phyloP scores from a whole-genome alignment of 2,797 vertebrate species.

The Leptatherina wallacei region DNA sequence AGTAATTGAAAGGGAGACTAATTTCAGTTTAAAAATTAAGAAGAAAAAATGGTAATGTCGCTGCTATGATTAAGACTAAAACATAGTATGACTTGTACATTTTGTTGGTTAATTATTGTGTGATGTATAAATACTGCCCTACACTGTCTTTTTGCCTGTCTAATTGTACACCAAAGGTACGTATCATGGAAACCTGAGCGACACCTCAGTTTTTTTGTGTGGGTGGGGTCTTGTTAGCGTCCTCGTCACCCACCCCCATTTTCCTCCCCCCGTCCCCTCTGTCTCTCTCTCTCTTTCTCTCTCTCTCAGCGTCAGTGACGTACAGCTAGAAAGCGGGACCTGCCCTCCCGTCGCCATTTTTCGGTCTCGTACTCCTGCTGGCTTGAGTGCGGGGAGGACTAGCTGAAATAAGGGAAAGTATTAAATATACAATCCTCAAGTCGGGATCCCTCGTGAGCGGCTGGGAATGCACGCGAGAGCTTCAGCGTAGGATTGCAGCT shows the following conservation, averaged over 20 bases:
- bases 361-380: conserved; percentile 65
- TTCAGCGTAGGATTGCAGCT: neutral
- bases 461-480: conserved; percentile 26
- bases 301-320: conserved; percentile 70
- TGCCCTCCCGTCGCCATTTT: conserved; percentile 88
- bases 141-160: neutral
- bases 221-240: neutral
- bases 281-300: neutral
- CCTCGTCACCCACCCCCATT: conserved; percentile 23
- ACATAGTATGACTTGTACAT: neutral
- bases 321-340: conserved; percentile 75
- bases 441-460: conserved; percentile 20
- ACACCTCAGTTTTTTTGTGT: conserved; percentile 19
- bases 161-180: neutral
- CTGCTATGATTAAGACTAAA: neutral
- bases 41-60: neutral
- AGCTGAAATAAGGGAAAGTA: conserved; percentile 56
- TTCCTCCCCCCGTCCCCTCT: conserved; percentile 13
- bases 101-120: neutral
- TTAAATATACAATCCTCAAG: conserved; percentile 3
- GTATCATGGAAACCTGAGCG: conserved; percentile 59
- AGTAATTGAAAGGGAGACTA: neutral
- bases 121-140: neutral
- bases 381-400: conserved; percentile 58
- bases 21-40: neutral